Base-by-base conservation (phyloP, 2,888 invertebrate species). In the Altica lythri region DNA sequence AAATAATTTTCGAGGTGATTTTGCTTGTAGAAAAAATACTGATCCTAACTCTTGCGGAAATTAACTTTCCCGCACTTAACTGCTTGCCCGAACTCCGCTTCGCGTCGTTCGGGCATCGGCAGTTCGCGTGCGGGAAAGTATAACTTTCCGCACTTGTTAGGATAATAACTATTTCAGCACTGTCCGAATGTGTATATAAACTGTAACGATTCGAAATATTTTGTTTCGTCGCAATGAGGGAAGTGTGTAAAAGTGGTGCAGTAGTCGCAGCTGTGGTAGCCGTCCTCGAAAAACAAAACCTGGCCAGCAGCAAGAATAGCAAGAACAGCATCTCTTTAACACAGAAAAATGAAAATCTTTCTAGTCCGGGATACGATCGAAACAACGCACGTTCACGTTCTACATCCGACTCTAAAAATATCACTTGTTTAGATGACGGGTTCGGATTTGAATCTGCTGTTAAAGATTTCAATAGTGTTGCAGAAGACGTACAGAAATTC, bases 231-330 rank as follows among this genome's bases (percentile, higher is more conserved):
- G 62, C 53, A 53, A 71, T 71, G 71, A 63, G 69, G 19, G 70
- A 72, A 56, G 53, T 68, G 54, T 67, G 66, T 53, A 66, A 65
- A 57, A 63, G 80, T 74, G 75, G 77, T 9, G 79, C 82, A 70
- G 78, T 84, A 62, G 85, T 85, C 59, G 84, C 85, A 57, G 83
- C 84, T 6, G 78, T 78, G n/a, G 77, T 79, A 27, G 78, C 79
- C 42, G 76, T 78, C 48, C 70, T 79, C 57, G 78, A 79, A 68
- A 73, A 74, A 60, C 76, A 77, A 49, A 51, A 48, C 12, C 40
- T 52, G 14, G 49, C 43, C 48, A 47, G 27, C 40, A 47, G 37
- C 44, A 42, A 37, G 10, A 29, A 34, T 19, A 48, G 27, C 13
- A 53, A 60, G 13, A 59, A 60, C 25, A 49, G 25, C 35, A 53